These are phyloP conservation scores for Nycteola revayana DNA, from an alignment of 2,888 invertebrate genomes.

Conservation along the genomic window DNA sequence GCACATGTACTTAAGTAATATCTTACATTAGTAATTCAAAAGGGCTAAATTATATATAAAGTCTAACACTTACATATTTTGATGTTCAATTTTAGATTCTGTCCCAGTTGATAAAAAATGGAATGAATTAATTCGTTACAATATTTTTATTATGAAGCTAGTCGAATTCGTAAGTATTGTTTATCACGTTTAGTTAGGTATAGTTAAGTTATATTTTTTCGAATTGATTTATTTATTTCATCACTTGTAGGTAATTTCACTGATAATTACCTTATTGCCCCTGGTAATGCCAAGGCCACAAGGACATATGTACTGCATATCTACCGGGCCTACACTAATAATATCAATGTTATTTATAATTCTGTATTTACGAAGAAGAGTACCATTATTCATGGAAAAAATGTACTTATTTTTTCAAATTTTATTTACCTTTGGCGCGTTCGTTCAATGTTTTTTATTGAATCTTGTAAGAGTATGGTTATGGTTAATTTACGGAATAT, in stretches of 20 bases:
- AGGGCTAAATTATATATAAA: too few species aligned
- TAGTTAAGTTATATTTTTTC: not conserved
- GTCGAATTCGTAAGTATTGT: conserved; percentile 72
- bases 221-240: conserved; percentile 15
- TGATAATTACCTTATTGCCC: conserved; percentile 58
- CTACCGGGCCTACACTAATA: conserved; percentile 68
- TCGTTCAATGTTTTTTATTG: conserved; percentile 70
- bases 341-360: conserved; percentile 68
- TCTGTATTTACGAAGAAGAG: conserved; percentile 65
- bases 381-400: conserved; percentile 75
- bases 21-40: too few species aligned
- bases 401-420: conserved; percentile 78
- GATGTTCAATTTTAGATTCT: conserved; percentile 61
- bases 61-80: too few species aligned
- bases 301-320: conserved; percentile 76
- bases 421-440: conserved; percentile 72
- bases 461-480: conserved; percentile 65
- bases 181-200: not conserved
- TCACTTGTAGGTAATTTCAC: conserved; percentile 62
- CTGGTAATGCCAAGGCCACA: conserved; percentile 52
- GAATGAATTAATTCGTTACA: conserved; percentile 70
- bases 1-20: too few species aligned
- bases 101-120: conserved; percentile 75
- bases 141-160: conserved; percentile 74
- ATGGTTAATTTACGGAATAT: conserved; percentile 69